A percentile compares a stretch with the other conserved stretches of the same genome.
phyloP scores from a whole-genome alignment of 2,797 vertebrate genomes.

The Sorex maritimensis region DNA sequence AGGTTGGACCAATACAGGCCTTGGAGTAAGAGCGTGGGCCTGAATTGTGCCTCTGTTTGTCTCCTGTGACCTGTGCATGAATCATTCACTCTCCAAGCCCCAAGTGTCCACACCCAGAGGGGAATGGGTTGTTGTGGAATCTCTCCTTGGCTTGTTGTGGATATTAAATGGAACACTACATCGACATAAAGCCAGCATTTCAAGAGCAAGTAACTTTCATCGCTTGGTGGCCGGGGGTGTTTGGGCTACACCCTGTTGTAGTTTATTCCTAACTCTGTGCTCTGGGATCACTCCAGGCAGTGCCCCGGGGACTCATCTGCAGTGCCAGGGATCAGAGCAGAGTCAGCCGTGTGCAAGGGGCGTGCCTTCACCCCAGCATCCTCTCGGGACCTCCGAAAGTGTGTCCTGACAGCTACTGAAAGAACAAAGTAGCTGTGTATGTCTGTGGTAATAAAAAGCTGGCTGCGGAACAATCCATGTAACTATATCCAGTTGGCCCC shows the following conservation, averaged over 20 bases:
- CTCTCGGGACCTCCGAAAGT: neutral
- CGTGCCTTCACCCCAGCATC: no score
- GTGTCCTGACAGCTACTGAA: neutral
- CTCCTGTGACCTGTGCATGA: no score
- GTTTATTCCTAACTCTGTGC: no score
- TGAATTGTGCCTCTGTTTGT: no score
- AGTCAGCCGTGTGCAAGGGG: no score
- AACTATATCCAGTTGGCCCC: neutral
- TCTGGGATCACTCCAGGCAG: no score
- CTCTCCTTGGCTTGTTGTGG: neutral
- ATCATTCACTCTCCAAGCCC: neutral
- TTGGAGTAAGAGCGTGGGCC: no score
- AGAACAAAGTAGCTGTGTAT: neutral
- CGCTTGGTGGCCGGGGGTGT: neutral
- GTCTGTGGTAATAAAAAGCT: neutral
- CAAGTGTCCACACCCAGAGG: neutral
- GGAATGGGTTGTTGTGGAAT: neutral
- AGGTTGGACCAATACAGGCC: no score
- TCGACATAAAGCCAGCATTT: neutral
- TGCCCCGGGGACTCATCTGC: no score
- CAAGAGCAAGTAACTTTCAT: neutral
- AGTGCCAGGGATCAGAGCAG: no score
- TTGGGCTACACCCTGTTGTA: no score
- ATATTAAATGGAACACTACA: neutral
- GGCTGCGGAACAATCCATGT: neutral